Evolutionary conservation across 2,797 vertebrate genomes (phyloP).

Genomic region (Lagodon rhomboides): DNA sequence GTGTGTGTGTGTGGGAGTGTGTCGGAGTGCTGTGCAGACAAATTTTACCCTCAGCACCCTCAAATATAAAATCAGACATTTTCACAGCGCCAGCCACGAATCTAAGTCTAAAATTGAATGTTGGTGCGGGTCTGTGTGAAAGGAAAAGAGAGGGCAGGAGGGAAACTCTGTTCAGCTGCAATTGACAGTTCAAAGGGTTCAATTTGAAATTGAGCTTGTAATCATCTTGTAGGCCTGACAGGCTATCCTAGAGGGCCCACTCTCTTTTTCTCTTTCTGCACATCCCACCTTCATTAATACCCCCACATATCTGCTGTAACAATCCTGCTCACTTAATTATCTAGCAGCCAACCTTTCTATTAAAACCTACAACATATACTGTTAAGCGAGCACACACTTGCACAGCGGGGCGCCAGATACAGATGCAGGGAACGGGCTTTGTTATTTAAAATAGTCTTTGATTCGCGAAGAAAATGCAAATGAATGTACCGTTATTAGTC

Average conservation of each 20-base stretch:
- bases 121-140: constrained; percentile 14
- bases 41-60: not conserved
- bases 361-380: constrained; percentile 25
- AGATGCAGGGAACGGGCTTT: not conserved
- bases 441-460: not conserved
- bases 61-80: constrained; percentile 18
- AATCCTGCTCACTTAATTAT: constrained; percentile 53
- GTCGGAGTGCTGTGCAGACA: not conserved
- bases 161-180: constrained; percentile 27
- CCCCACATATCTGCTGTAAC: constrained; percentile 14
- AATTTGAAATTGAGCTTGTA: constrained; percentile 61
- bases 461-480: too few relatives aligned
- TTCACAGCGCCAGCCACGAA: constrained; percentile 4
- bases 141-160: constrained; percentile 9
- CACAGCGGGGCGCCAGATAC: constrained; percentile 4
- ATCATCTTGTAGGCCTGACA: constrained; percentile 65
- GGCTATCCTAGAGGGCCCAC: constrained; percentile 1
- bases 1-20: too few relatives aligned
- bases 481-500: not conserved
- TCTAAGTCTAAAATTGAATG: constrained; percentile 28
- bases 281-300: constrained; percentile 32
- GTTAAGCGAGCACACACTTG: constrained; percentile 11
- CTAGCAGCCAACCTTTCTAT: constrained; percentile 26
- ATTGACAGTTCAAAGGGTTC: constrained; percentile 59
- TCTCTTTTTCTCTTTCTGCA: constrained; percentile 8